These are phyloP conservation scores for Callipepla californica DNA, from an alignment of 2,113 vertebrate species.

Conservation along the genomic window DNA sequence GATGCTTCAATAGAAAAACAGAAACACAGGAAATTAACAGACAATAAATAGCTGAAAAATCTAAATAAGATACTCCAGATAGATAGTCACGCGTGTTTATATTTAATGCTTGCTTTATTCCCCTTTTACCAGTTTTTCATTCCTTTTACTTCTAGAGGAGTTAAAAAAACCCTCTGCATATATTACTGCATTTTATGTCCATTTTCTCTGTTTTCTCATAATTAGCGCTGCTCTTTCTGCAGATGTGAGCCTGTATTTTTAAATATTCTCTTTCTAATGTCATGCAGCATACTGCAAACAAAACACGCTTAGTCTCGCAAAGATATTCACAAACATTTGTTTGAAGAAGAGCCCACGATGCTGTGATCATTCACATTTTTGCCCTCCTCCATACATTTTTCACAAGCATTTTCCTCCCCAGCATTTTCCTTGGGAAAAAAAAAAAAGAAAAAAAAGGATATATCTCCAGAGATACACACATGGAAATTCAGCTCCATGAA, in stretches of 20 bases:
- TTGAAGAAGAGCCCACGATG: background rate
- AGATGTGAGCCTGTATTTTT: conserved; percentile 60
- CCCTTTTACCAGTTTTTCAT: conserved; percentile 54
- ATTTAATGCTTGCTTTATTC: conserved; percentile 50
- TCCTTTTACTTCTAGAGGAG: conserved; percentile 56
- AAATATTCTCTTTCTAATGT: conserved; percentile 51
- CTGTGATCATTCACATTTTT: background rate
- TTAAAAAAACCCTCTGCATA: conserved; percentile 62
- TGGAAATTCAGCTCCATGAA: background rate
- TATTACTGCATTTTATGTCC: conserved; percentile 68
- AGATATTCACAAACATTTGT: conserved; percentile 32
- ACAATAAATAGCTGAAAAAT: conserved; percentile 73
- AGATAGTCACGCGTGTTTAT: conserved; percentile 59
- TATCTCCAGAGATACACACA: background rate
- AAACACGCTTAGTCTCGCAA: conserved; percentile 14
- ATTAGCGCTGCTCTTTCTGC: conserved; percentile 67
- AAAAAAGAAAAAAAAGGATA: too few relatives aligned
- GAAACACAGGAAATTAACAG: conserved; percentile 59
- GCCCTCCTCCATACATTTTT: background rate
- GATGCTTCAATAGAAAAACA: conserved; percentile 67
- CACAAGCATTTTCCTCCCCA: background rate
- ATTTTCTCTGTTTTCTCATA: conserved; percentile 43
- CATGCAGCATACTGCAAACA: conserved; percentile 23
- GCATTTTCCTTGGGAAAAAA: background rate
- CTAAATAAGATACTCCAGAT: conserved; percentile 72